Conservation (phyloP, 2,888 invertebrate genomes). For the Eledone cirrhosa region DNA sequence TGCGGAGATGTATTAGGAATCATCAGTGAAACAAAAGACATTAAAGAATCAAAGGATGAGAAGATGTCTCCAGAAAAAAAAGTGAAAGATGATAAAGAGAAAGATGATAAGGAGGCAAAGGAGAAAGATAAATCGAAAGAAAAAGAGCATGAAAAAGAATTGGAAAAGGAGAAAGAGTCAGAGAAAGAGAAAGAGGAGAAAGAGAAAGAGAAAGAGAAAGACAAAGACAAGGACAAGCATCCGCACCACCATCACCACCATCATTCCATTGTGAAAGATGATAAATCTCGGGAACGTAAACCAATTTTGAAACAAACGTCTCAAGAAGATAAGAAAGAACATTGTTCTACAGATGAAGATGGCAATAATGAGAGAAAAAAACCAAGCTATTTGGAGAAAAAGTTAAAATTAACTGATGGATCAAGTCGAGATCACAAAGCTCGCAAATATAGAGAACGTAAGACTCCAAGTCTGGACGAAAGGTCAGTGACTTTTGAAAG, state of each 20-base stretch:
- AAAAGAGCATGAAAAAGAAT: slow-evolving; percentile 2
- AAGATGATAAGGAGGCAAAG: slow-evolving; percentile 13
- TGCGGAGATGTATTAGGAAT: slow-evolving; percentile 52
- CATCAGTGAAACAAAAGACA: slow-evolving; percentile 34
- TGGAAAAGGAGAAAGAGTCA: background rate
- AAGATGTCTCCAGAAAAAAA: background rate
- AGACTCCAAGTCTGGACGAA: slow-evolving; percentile 39
- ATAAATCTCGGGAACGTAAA: slow-evolving; percentile 15
- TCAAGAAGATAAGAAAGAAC: slow-evolving; percentile 33
- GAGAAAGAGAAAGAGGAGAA: background rate
- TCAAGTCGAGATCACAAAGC: slow-evolving; percentile 29
- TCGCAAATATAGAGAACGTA: slow-evolving; percentile 32
- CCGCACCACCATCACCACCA: slow-evolving; percentile 6
- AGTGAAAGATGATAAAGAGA: slow-evolving; percentile 24
- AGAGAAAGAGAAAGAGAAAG: background rate
- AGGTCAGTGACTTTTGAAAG: slow-evolving; percentile 41
- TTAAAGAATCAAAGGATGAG: slow-evolving; percentile 20
- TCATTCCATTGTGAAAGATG: background rate
- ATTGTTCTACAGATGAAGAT: slow-evolving; percentile 34
- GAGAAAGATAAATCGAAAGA: slow-evolving; percentile 21
- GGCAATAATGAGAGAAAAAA: slow-evolving; percentile 34
- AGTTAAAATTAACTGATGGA: slow-evolving; percentile 31
- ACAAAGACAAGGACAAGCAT: background rate
- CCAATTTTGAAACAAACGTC: slow-evolving; percentile 23
- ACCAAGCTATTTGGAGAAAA: slow-evolving; percentile 36